Evolutionary conservation across 1,140 invertebrate species (phyloP), one percentile per base, ranked within the genome.

Genomic region (Wiebesia pumilae): DNA sequence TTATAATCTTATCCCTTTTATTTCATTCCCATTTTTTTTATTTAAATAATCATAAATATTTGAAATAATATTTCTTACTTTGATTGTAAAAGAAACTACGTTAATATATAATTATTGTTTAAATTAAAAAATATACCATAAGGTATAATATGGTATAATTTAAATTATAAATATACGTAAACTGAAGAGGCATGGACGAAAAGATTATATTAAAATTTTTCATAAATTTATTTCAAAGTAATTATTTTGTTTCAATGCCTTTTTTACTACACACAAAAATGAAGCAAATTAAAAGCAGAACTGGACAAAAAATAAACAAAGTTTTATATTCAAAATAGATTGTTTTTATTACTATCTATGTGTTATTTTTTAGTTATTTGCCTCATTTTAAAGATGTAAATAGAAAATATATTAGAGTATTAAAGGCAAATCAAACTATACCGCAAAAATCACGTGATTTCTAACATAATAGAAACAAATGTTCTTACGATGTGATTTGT

Each of bases 1-100:
- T 80, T 78, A 78, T 77, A 85, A 58, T 73, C 58, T 82, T 47
- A 38, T 47, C 35, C 33, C 51, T 75, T 54, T 82, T 67, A 83
- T 73, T 80, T 81, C 27, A 51, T 67, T 27, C 47, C 19, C 40
- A 54, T 86, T 81, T 80, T 40, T 82, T 19, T 30, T 47, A 30
- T 51, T 51, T 51, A 69, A 69, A 62, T 33, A 27, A 27, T 4
- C 27, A 7, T 62, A 6, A 38, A 21, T 40, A 27, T 54, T 54
- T 54, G 19, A 54, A 54, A 54, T 54, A 10, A 54, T n/a, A 54
- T 7, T 54, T 54, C 19, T 54, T 54, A 16, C 19, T 54, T 54
- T n/a, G n/a, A n/a, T n/a, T n/a, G n/a, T n/a, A n/a, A n/a, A n/a
- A n/a, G n/a, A n/a, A n/a, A n/a, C 14, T 54, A 54, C 19, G 14